Evolutionary conservation across 92 coral and sea anemone species (phyloP).

Genomic region (Parazoanthus swiftii): DNA sequence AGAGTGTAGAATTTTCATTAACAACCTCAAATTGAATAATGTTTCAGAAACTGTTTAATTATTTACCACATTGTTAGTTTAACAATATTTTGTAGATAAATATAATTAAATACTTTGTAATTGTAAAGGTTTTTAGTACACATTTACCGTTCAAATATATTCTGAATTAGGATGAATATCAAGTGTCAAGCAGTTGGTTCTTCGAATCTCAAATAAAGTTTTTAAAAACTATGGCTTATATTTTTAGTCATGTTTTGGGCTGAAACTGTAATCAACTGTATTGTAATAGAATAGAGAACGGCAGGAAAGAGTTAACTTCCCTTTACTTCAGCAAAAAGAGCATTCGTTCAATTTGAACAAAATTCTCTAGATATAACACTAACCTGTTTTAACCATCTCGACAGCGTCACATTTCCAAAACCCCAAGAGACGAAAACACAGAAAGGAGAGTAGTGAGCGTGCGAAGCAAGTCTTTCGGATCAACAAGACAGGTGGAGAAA

Average conservation of each 20-base stretch:
- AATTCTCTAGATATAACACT: not conserved
- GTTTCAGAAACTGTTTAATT: not conserved
- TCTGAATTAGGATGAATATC: not conserved
- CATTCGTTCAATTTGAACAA: not conserved
- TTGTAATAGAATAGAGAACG: constrained; percentile 1
- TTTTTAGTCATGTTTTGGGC: not conserved
- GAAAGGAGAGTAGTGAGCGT: not conserved
- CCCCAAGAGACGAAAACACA: not conserved
- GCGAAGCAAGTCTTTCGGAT: not conserved
- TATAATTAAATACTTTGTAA: not conserved
- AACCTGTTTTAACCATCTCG: constrained; percentile 31
- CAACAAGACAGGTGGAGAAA: constrained; percentile 25
- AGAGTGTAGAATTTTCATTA: no score
- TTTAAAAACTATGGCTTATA: not conserved
- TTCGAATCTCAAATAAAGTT: not conserved
- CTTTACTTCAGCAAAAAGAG: not conserved
- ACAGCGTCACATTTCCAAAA: not conserved
- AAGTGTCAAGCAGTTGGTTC: no score
- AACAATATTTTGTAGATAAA: not conserved
- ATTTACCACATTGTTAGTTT: not conserved
- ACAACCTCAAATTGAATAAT: no score
- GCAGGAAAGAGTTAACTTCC: not conserved
- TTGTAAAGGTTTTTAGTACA: not conserved
- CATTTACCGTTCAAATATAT: not conserved
- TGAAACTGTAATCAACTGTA: not conserved